These are phyloP conservation scores for Diaperis boleti DNA, from an alignment of 2,888 invertebrate genomes.

Conservation along the genomic window DNA sequence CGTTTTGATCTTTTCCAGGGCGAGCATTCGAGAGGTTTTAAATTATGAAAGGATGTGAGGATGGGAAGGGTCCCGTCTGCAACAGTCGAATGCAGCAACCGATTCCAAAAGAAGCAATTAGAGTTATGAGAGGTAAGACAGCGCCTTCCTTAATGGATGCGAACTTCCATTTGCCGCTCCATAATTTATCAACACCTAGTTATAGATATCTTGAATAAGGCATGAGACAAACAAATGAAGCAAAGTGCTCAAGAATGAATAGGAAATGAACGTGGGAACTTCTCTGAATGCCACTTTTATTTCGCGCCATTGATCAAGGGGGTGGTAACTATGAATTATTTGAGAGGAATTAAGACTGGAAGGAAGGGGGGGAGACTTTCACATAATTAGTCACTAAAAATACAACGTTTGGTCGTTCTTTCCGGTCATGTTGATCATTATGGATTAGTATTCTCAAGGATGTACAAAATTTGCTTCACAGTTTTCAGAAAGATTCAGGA, in stretches of 20 bases:
- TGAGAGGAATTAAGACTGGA: no score
- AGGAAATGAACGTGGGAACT: conserved; percentile 62
- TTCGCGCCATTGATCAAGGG: not conserved
- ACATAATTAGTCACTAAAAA: no score
- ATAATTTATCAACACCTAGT: conserved; percentile 64
- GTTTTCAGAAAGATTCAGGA: no score
- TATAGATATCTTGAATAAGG: conserved; percentile 64
- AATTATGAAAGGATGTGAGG: conserved; percentile 45
- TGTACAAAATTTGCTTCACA: no score
- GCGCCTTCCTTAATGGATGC: conserved; percentile 53
- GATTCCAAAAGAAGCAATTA: conserved; percentile 51
- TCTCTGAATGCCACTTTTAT: conserved; percentile 37
- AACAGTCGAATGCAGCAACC: conserved; percentile 26
- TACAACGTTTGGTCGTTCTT: no score
- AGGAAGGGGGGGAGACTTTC: no score
- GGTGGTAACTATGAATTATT: not conserved
- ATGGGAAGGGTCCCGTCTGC: conserved; percentile 22
- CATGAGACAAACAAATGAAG: conserved; percentile 63
- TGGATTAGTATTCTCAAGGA: no score
- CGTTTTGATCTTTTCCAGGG: conserved; percentile 48
- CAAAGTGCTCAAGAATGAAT: conserved; percentile 63
- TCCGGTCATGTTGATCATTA: no score
- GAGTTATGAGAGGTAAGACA: conserved; percentile 48
- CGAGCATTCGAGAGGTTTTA: conserved; percentile 45
- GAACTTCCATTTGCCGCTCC: conserved; percentile 58